Percentiles rank a stretch among this genome's conserved stretches.
Evolutionary conservation across 1,140 invertebrate genomes (phyloP).

Genomic region (Harlomillsia oculata): DNA sequence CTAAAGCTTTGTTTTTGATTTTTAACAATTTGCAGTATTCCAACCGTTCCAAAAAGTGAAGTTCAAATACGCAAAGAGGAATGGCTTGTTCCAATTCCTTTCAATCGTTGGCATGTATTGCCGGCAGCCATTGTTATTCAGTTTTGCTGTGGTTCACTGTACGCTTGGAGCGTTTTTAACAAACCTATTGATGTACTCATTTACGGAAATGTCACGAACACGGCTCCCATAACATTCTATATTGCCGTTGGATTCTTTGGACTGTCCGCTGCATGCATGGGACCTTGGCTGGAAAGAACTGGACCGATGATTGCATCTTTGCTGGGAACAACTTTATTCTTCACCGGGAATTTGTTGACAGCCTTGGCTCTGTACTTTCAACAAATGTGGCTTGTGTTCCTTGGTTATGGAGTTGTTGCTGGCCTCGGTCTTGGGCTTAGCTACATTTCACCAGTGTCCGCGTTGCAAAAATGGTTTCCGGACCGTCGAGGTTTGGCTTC

Average conservation of each 20-base stretch:
- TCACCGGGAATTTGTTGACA: conserved; percentile 18
- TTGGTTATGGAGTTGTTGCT: conserved; percentile 24
- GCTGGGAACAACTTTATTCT: conserved; percentile 13
- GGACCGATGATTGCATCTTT: conserved; percentile 17
- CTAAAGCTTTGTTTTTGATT: too few species aligned
- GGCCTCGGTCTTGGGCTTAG: conserved; percentile 26
- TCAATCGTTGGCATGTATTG: conserved; percentile 29
- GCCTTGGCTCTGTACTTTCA: conserved; percentile 21
- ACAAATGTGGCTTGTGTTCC: conserved; percentile 27
- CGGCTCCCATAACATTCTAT: conserved; percentile 31
- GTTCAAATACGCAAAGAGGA: conserved; percentile 16
- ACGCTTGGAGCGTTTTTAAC: conserved; percentile 29
- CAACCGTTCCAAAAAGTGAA: neutral
- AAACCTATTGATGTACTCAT: conserved; percentile 29
- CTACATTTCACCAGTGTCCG: conserved; percentile 29
- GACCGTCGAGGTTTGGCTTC: conserved; percentile 23
- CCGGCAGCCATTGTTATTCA: conserved; percentile 32
- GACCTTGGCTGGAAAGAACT: conserved; percentile 31
- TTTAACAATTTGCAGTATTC: neutral
- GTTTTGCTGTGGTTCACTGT: conserved; percentile 32
- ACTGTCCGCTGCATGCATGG: conserved; percentile 16
- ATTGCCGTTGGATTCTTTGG: conserved; percentile 26
- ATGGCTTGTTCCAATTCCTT: conserved; percentile 19
- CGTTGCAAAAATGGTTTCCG: conserved; percentile 34
- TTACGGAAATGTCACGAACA: conserved; percentile 9